A percentile compares a stretch with the other conserved stretches of the same genome.
Evolutionary conservation across 1,140 invertebrate species (phyloP).

Genomic region (Trypoxylus dichotomus): DNA sequence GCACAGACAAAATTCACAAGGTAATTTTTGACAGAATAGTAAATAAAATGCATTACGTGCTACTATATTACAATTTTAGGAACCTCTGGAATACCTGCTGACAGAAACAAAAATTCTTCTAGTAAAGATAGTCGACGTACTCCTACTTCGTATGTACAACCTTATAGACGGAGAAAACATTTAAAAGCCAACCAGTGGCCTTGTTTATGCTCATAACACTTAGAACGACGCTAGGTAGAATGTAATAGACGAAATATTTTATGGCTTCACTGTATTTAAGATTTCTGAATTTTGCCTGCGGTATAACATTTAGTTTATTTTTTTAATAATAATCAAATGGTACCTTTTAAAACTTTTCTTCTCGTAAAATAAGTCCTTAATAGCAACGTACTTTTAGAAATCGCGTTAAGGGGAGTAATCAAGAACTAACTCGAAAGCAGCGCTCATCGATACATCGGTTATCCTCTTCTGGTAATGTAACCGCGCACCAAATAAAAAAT

Average conservation of each 20-base stretch:
- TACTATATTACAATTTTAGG: slow-evolving; percentile 21
- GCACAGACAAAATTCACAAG: neutral
- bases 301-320: too few relatives aligned
- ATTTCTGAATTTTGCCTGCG: too few relatives aligned
- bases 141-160: slow-evolving; percentile 52
- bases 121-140: slow-evolving; percentile 42
- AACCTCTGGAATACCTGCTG: neutral
- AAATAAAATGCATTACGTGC: slow-evolving; percentile 17
- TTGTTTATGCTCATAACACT: slow-evolving; percentile 51
- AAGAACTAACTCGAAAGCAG: too few relatives aligned
- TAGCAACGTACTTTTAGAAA: too few relatives aligned
- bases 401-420: too few relatives aligned
- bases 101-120: slow-evolving; percentile 9
- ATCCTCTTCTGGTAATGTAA: too few relatives aligned
- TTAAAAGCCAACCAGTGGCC: slow-evolving; percentile 47
- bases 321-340: too few relatives aligned
- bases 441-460: too few relatives aligned
- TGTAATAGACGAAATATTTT: neutral
- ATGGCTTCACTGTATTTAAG: too few relatives aligned
- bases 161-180: slow-evolving; percentile 46
- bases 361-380: too few relatives aligned
- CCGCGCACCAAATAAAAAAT: too few relatives aligned
- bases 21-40: neutral
- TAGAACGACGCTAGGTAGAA: slow-evolving; percentile 48
- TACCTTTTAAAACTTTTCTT: too few relatives aligned